Conservation (phyloP, 92 coral and sea anemone species). For the Meandrina meandrites region DNA sequence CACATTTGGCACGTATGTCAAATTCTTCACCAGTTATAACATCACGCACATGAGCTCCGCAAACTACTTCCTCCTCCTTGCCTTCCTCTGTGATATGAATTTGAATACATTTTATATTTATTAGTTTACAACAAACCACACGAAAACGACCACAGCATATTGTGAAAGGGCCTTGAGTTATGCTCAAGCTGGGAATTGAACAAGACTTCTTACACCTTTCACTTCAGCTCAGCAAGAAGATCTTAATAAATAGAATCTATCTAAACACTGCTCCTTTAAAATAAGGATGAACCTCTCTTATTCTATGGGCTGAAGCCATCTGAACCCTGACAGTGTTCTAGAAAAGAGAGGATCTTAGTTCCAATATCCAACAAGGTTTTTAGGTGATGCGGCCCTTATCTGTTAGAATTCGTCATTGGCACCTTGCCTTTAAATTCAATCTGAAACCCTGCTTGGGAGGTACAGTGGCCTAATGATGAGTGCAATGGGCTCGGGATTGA, state of each 20-base stretch:
- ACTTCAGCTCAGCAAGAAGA: not conserved
- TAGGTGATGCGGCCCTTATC: no score
- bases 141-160: not conserved
- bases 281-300: not conserved
- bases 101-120: not conserved
- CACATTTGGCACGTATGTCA: constrained; percentile 91
- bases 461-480: no score
- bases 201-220: not conserved
- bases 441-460: no score
- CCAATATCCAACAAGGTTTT: no score
- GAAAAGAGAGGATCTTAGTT: no score
- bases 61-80: constrained; percentile 75
- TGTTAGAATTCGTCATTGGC: no score
- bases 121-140: not conserved
- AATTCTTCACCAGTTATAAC: constrained; percentile 85
- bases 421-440: no score
- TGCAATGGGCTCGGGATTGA: no score
- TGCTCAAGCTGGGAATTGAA: not conserved
- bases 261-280: not conserved
- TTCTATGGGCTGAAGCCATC: no score
- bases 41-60: constrained; percentile 94
- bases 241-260: no score
- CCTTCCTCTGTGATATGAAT: constrained; percentile 46
- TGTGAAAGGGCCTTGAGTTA: not conserved
- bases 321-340: no score